Conservation (phyloP, 2,888 invertebrate species). For the Pterostichus madidus region DNA sequence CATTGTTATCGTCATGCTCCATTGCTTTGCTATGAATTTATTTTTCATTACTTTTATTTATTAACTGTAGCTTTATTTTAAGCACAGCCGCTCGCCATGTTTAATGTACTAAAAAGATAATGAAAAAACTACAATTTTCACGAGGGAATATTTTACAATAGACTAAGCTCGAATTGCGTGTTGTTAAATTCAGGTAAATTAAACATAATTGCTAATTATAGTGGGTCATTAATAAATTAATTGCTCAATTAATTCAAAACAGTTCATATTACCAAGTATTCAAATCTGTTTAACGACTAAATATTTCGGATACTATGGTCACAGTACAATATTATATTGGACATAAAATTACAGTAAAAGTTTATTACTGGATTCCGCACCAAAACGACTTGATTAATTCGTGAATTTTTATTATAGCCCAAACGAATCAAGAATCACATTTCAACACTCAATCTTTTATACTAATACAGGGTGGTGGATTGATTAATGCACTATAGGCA, state of each 20-base stretch:
- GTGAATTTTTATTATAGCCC: slow-evolving; percentile 18
- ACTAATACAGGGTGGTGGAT: no score
- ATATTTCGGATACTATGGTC: slow-evolving; percentile 43
- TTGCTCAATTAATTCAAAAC: slow-evolving; percentile 48
- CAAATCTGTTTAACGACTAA: slow-evolving; percentile 30
- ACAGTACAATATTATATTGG: slow-evolving; percentile 4
- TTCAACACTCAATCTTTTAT: slow-evolving; percentile 34
- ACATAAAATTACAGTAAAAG: slow-evolving; percentile 1
- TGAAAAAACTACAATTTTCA: background rate
- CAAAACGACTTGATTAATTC: slow-evolving; percentile 30
- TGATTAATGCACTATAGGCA: no score
- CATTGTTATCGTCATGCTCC: slow-evolving; percentile 27
- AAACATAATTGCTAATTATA: slow-evolving; percentile 40
- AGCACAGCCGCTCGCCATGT: background rate
- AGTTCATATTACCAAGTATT: slow-evolving; percentile 40
- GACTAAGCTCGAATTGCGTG: background rate
- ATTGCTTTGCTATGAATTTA: background rate
- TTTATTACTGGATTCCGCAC: slow-evolving; percentile 18
- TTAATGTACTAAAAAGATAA: slow-evolving; percentile 39
- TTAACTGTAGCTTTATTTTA: slow-evolving; percentile 34
- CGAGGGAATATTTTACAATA: background rate
- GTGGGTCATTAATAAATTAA: slow-evolving; percentile 19
- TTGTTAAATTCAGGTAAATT: slow-evolving; percentile 15
- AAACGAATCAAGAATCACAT: slow-evolving; percentile 17
- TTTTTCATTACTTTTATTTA: slow-evolving; percentile 33